Percentiles rank a stretch among this genome's conserved stretches.
Conservation (phyloP, 2,888 invertebrate genomes). For the Hypomecis atomaria region DNA sequence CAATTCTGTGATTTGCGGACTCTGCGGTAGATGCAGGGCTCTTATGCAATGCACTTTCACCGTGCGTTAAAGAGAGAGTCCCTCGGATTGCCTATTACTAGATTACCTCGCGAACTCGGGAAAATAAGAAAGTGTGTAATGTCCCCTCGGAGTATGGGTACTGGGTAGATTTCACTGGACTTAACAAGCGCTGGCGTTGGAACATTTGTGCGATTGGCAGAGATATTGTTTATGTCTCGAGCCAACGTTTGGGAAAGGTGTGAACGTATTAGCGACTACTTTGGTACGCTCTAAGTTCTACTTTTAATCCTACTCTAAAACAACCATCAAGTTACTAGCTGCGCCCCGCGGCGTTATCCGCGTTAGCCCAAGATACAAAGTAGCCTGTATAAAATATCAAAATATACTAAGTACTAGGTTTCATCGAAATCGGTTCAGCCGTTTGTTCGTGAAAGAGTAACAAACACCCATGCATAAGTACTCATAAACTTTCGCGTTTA, state of each 20-base stretch:
- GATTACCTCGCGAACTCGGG: conserved; percentile 75
- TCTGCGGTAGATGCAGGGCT: conserved; percentile 70
- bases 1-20: conserved; percentile 75
- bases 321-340: too few relatives aligned
- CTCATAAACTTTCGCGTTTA: too few relatives aligned
- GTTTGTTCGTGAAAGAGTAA: too few relatives aligned
- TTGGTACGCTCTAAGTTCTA: too few relatives aligned
- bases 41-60: conserved; percentile 80
- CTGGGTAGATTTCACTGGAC: conserved; percentile 55
- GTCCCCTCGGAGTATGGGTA: conserved; percentile 56
- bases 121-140: conserved; percentile 75
- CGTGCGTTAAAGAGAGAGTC: conserved; percentile 77
- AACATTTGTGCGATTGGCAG: conserved; percentile 27
- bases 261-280: too few relatives aligned
- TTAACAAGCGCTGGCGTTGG: conserved; percentile 46
- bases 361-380: too few relatives aligned
- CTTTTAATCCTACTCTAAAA: too few relatives aligned
- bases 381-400: too few relatives aligned
- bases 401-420: too few relatives aligned
- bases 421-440: too few relatives aligned
- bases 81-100: conserved; percentile 79
- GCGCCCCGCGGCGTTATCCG: too few relatives aligned
- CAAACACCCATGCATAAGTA: too few relatives aligned
- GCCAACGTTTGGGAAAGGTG: conserved; percentile 17
- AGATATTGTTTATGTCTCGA: conserved; percentile 26